phyloP scores from a whole-genome alignment of 2,888 invertebrate genomes.

The Parasteatoda lunata region DNA sequence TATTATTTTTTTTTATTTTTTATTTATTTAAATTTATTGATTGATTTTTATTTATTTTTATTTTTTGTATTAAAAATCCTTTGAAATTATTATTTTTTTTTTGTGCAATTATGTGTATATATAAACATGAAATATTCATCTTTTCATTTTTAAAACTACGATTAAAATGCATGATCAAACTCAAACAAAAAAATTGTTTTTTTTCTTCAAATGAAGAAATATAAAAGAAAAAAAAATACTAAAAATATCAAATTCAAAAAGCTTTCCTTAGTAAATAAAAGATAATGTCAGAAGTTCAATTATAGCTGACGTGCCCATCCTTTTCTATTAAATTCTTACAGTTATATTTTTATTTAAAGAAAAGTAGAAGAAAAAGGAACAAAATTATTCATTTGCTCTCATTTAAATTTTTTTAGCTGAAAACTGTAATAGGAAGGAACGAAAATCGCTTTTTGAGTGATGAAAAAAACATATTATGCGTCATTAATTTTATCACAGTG shows the following conservation, averaged over 20 bases:
- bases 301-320: slow-evolving; percentile 20
- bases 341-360: not conserved
- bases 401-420: not conserved
- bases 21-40: too few relatives aligned
- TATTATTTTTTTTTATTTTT: too few relatives aligned
- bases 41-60: too few relatives aligned
- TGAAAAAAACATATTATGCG: slow-evolving; percentile 37
- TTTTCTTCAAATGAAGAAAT: not conserved
- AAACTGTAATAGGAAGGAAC: slow-evolving; percentile 14
- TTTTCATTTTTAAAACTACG: too few relatives aligned
- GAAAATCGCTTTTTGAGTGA: slow-evolving; percentile 27
- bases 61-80: too few relatives aligned
- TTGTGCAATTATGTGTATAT: too few relatives aligned
- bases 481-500: slow-evolving; percentile 42
- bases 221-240: not conserved
- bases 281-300: slow-evolving; percentile 50
- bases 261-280: slow-evolving; percentile 1
- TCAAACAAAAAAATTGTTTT: not conserved
- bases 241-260: not conserved
- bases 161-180: not conserved
- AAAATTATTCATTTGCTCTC: not conserved
- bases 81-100: too few relatives aligned
- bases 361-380: slow-evolving; percentile 22
- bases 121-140: too few relatives aligned
- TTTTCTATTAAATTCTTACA: slow-evolving; percentile 7